Evolutionary conservation across 2,888 invertebrate species (phyloP).

Genomic region (Lithophane ornitopus): DNA sequence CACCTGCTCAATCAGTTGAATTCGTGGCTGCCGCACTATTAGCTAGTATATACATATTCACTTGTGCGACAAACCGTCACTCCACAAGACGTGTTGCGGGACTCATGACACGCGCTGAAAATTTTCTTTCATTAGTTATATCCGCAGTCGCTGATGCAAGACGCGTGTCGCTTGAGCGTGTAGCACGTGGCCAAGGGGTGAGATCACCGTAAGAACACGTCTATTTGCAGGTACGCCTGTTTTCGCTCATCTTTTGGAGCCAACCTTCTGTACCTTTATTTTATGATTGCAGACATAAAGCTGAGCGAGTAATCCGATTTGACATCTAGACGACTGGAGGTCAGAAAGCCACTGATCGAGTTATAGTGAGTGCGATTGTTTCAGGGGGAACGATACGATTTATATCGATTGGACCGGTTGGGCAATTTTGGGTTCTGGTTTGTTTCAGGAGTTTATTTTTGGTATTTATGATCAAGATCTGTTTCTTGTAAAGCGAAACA

Average conservation of each 20-base stretch:
- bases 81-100: neutral
- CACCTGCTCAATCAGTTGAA: neutral
- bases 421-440: neutral
- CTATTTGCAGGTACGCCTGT: neutral
- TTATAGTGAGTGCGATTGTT: slow-evolving; percentile 24
- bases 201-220: neutral
- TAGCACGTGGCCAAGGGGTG: neutral
- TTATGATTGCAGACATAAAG: slow-evolving; percentile 23
- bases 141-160: neutral
- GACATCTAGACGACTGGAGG: slow-evolving; percentile 59
- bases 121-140: neutral
- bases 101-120: neutral
- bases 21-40: neutral
- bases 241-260: neutral
- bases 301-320: slow-evolving; percentile 41
- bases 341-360: slow-evolving; percentile 29
- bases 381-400: neutral
- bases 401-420: slow-evolving; percentile 15
- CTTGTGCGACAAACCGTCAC: neutral
- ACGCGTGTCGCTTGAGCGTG: neutral
- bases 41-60: neutral
- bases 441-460: neutral
- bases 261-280: slow-evolving; percentile 1
- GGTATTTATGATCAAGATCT: no score
- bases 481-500: no score